Percentiles rank a stretch among this genome's conserved stretches.
phyloP scores from a whole-genome alignment of 2,797 vertebrate species.

The Rousettus madagascariensis region DNA sequence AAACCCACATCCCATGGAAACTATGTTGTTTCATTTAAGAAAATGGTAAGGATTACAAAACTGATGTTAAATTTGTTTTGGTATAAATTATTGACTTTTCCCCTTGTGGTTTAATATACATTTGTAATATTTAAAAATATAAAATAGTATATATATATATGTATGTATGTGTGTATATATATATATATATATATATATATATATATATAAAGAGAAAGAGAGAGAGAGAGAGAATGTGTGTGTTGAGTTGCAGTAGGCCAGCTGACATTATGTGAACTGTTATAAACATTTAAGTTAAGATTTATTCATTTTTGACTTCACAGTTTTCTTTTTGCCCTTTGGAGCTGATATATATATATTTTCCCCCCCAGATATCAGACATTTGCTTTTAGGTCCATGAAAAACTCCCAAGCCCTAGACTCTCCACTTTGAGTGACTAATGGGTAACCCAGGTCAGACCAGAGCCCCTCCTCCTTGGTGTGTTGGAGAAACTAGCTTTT shows the following conservation, averaged over 20 bases:
- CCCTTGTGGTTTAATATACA: background rate
- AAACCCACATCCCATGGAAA: background rate
- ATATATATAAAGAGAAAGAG: background rate
- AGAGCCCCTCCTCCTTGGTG: background rate
- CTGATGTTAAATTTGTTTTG: background rate
- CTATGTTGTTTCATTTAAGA: background rate
- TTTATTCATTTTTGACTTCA: background rate
- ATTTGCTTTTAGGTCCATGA: background rate
- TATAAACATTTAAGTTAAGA: background rate
- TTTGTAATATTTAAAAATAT: background rate
- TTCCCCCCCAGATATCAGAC: background rate
- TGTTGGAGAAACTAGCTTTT: background rate
- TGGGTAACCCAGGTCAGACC: background rate
- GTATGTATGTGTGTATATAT: background rate
- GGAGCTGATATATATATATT: background rate
- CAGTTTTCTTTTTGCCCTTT: background rate
- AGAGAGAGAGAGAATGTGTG: background rate
- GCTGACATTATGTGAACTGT: background rate
- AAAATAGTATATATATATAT: background rate
- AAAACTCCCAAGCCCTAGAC: background rate
- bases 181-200: background rate
- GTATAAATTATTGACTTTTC: background rate
- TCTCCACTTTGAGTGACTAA: background rate
- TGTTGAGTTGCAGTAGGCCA: background rate
- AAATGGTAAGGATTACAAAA: constrained; percentile 20